Evolutionary conservation across 2,888 invertebrate species (phyloP).

Genomic region (Hermodice carunculata): DNA sequence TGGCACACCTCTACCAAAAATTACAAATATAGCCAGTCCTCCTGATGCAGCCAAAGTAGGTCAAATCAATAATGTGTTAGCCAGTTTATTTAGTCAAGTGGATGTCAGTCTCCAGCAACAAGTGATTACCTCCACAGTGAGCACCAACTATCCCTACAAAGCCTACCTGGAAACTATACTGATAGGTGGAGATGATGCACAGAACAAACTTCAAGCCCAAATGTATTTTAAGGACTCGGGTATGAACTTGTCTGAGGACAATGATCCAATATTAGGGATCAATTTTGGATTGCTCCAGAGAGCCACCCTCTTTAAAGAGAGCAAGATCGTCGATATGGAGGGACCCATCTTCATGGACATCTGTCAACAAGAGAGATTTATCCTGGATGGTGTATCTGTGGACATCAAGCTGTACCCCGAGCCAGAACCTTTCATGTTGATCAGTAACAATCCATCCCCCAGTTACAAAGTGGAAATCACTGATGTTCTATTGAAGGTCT

Average conservation of each 20-base stretch:
- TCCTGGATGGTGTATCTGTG: background rate
- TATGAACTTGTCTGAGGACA: no score
- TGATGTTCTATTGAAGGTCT: background rate
- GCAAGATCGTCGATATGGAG: background rate
- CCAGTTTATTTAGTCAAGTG: background rate
- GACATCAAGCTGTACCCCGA: background rate
- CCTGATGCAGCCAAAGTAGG: background rate
- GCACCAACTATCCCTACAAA: background rate
- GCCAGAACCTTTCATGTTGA: background rate
- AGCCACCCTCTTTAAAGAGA: background rate
- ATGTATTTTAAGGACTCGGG: background rate
- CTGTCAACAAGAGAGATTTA: background rate
- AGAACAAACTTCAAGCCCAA: background rate
- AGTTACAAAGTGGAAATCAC: background rate
- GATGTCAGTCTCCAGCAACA: background rate
- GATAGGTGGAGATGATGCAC: background rate
- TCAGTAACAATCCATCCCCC: background rate
- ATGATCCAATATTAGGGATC: background rate
- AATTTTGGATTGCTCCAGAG: background rate
- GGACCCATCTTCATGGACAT: background rate
- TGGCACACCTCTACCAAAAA: no score
- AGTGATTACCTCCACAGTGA: background rate
- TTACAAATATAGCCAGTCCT: no score
- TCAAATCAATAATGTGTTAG: background rate
- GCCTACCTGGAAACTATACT: conserved; percentile 2